phyloP scores from a whole-genome alignment of 2,797 vertebrate genomes.

The Chiroxiphia lanceolata region DNA sequence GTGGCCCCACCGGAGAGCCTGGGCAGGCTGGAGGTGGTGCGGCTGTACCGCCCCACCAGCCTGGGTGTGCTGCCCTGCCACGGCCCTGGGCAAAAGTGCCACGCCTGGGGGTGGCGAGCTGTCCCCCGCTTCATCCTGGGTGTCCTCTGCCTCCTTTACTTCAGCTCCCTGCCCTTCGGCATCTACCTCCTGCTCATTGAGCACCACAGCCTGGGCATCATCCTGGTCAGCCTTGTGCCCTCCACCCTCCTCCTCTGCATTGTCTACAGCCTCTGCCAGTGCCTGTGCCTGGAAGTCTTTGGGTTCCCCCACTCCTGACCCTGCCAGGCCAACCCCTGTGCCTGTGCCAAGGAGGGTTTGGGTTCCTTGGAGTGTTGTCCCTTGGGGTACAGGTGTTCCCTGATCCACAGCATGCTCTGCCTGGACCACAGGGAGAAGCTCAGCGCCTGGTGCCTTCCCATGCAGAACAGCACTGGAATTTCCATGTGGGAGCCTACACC shows the following conservation, averaged over 20 bases:
- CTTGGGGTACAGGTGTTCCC: background rate
- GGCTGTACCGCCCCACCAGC: slow-evolving; percentile 80
- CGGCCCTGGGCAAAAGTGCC: slow-evolving; percentile 78
- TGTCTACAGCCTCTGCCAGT: slow-evolving; percentile 88
- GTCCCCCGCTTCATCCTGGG: slow-evolving; percentile 86
- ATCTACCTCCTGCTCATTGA: slow-evolving; percentile 91
- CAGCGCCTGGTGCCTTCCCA: slow-evolving; percentile 71
- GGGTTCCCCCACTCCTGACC: slow-evolving; percentile 65
- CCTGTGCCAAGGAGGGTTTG: background rate
- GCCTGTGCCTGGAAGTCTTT: slow-evolving; percentile 84
- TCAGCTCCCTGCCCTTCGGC: slow-evolving; percentile 89
- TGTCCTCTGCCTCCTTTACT: slow-evolving; percentile 86
- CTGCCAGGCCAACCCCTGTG: background rate
- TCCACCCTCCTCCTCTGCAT: slow-evolving; percentile 87
- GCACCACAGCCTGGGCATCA: slow-evolving; percentile 83
- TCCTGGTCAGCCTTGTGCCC: slow-evolving; percentile 87
- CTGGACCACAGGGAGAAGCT: background rate
- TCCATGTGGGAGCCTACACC: slow-evolving; percentile 82
- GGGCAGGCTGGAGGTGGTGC: slow-evolving; percentile 83
- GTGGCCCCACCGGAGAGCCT: slow-evolving; percentile 79
- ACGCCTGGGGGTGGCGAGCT: slow-evolving; percentile 76
- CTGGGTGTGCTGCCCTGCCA: slow-evolving; percentile 79
- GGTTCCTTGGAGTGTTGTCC: background rate
- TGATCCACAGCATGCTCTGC: background rate
- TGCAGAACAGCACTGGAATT: slow-evolving; percentile 85